Conservation (phyloP, 2,113 vertebrate species). For the Myrmecophaga tridactyla region DNA sequence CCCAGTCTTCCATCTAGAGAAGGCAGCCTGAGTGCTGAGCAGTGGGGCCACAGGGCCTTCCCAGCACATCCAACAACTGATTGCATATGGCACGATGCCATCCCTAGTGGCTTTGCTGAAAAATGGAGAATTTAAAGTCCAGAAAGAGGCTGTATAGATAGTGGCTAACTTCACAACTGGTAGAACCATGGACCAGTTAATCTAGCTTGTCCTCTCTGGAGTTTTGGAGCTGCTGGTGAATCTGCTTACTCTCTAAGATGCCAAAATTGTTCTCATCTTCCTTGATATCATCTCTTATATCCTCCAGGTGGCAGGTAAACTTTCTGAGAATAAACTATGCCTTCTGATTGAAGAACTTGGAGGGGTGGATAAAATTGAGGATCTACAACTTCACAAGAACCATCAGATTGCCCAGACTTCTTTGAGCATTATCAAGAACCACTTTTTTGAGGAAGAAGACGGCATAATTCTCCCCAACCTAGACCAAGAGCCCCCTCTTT, state of each 20-base stretch:
- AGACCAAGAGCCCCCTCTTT: too few relatives aligned
- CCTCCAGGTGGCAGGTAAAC: conserved; percentile 90
- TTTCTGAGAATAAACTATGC: conserved; percentile 85
- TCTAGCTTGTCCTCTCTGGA: conserved; percentile 86
- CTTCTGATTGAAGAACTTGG: conserved; percentile 88
- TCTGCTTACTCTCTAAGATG: conserved; percentile 87
- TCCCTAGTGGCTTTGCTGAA: conserved; percentile 87
- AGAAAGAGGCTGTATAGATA: conserved; percentile 92
- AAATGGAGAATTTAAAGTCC: conserved; percentile 91
- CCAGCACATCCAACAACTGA: conserved; percentile 92
- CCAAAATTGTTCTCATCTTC: conserved; percentile 88
- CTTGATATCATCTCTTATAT: conserved; percentile 89
- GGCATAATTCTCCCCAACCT: too few relatives aligned
- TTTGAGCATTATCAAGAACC: conserved; percentile 87
- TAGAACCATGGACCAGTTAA: conserved; percentile 89
- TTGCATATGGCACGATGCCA: conserved; percentile 85
- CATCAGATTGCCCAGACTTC: conserved; percentile 85
- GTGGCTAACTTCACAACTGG: conserved; percentile 92
- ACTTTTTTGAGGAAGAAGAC: conserved; percentile 90
- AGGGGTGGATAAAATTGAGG: conserved; percentile 90
- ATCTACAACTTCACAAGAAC: conserved; percentile 91
- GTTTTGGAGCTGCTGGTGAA: conserved; percentile 89
- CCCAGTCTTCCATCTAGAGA: conserved; percentile 87
- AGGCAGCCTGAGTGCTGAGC: conserved; percentile 90
- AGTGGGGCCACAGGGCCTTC: conserved; percentile 92